phyloP scores from a whole-genome alignment of 2,797 vertebrate species.

The Tangara arthus region DNA sequence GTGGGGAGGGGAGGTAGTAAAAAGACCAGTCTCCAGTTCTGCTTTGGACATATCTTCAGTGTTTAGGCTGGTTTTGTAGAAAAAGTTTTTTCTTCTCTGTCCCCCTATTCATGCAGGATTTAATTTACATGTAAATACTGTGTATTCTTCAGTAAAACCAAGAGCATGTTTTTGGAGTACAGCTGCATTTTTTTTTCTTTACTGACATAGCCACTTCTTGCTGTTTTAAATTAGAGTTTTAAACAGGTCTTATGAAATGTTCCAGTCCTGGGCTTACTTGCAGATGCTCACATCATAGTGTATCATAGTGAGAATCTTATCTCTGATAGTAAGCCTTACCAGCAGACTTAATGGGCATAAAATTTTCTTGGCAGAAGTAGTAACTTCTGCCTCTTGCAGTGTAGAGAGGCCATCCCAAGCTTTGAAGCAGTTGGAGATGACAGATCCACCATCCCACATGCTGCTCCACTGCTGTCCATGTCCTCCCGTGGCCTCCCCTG shows the following conservation, averaged over 20 bases:
- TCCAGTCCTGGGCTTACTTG: neutral
- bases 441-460: neutral
- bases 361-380: neutral
- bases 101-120: neutral
- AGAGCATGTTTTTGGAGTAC: neutral
- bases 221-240: neutral
- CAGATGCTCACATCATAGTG: neutral
- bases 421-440: neutral
- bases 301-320: neutral
- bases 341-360: neutral
- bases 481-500: neutral
- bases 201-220: neutral
- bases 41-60: neutral
- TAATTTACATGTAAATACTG: neutral
- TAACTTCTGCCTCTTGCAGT: neutral
- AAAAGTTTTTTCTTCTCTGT: neutral
- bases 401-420: neutral
- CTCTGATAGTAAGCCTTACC: neutral
- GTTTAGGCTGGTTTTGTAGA: neutral
- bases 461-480: rapidly evolving
- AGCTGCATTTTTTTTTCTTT: neutral
- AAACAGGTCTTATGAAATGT: neutral
- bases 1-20: neutral
- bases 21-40: neutral
- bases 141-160: neutral